These are phyloP conservation scores for Timema podura DNA, from an alignment of 2,888 invertebrate genomes.

Conservation along the genomic window DNA sequence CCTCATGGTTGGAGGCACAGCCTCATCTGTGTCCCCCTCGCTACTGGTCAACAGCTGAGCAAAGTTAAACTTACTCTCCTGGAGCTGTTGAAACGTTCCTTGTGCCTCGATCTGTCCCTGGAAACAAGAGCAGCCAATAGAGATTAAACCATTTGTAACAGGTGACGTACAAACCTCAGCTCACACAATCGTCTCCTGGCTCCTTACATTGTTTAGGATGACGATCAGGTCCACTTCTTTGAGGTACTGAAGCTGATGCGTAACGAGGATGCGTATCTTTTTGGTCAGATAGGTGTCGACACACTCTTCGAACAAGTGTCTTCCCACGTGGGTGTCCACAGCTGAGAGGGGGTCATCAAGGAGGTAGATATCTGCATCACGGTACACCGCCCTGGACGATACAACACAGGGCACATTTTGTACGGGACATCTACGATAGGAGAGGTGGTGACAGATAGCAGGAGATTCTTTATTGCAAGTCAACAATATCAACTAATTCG, in stretches of 20 bases:
- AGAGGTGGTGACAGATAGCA: no score
- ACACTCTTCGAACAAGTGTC: constrained; percentile 60
- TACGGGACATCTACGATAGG: no score
- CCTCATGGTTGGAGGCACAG: no score
- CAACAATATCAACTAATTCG: no score
- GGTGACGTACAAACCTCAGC: background rate
- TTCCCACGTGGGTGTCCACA: constrained; percentile 73
- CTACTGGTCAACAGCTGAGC: background rate
- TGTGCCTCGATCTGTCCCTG: constrained; percentile 35
- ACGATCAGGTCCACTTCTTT: constrained; percentile 41
- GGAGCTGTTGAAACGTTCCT: constrained; percentile 35
- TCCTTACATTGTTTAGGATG: constrained; percentile 41
- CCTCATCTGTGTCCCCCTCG: background rate
- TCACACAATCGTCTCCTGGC: background rate
- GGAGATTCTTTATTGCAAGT: no score
- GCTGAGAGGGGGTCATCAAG: constrained; percentile 80
- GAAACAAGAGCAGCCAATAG: background rate
- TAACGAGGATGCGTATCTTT: constrained; percentile 47
- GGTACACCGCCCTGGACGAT: constrained; percentile 58
- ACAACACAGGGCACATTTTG: no score
- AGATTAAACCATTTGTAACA: background rate
- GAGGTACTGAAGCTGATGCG: constrained; percentile 32
- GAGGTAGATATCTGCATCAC: constrained; percentile 71
- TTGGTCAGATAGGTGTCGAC: constrained; percentile 43
- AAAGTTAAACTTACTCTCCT: constrained; percentile 18